phyloP scores from a whole-genome alignment of 2,797 vertebrate species.

The Phrynocephalus vlangalii region DNA sequence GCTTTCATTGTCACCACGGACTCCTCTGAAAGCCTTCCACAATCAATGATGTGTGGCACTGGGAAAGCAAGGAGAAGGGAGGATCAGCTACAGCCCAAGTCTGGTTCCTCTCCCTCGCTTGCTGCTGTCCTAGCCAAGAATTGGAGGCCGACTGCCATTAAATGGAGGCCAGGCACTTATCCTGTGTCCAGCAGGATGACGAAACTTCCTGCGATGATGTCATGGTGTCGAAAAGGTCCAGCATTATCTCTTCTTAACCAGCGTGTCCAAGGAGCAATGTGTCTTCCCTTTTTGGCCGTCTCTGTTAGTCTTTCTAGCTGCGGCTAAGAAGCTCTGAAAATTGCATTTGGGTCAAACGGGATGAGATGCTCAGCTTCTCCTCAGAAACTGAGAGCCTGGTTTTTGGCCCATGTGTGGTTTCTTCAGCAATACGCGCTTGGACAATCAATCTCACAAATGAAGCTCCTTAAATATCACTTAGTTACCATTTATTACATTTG shows the following conservation, averaged over 20 bases:
- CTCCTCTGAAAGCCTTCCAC: slow-evolving; percentile 12
- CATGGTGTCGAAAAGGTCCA: not conserved
- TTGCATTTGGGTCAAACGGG: too few species aligned
- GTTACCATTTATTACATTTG: not conserved
- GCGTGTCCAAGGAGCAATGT: not conserved
- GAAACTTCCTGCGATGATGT: not conserved
- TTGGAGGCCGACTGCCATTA: not conserved
- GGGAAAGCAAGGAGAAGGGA: slow-evolving; percentile 6
- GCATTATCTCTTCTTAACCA: not conserved
- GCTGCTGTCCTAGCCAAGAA: not conserved
- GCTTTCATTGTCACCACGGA: slow-evolving; percentile 43
- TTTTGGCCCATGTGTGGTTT: too few species aligned
- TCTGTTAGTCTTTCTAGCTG: not conserved
- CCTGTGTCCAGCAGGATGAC: slow-evolving; percentile 4
- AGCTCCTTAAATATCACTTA: not conserved
- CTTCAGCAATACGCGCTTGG: not conserved
- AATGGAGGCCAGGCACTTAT: not conserved
- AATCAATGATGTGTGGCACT: not conserved
- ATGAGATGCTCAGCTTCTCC: too few species aligned
- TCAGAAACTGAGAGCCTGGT: too few species aligned
- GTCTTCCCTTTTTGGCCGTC: not conserved
- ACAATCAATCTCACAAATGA: too few species aligned
- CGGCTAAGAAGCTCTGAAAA: not conserved
- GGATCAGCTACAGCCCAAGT: not conserved
- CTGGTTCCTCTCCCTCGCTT: not conserved